Conservation (phyloP, 2,888 invertebrate genomes). For the Cryptus armator region DNA sequence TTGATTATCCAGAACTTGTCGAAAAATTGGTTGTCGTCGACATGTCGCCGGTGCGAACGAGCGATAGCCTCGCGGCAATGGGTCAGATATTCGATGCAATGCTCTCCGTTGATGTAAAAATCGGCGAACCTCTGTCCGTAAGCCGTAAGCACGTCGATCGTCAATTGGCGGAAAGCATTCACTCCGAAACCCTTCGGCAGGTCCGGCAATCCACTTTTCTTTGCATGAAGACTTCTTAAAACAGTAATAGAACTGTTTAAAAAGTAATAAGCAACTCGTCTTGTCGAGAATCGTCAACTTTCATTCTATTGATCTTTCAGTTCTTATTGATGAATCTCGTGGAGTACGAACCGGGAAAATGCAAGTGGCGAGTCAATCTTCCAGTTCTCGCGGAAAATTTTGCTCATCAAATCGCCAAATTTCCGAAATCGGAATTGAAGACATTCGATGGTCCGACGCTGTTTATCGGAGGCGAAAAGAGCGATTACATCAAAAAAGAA, state of each 20-base stretch:
- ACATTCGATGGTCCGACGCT: conserved; percentile 88
- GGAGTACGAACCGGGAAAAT: conserved; percentile 88
- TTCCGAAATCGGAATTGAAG: conserved; percentile 86
- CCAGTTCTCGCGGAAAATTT: conserved; percentile 90
- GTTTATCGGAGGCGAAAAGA: conserved; percentile 94
- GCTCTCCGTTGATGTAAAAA: conserved; percentile 87
- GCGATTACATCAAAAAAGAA: conserved; percentile 90
- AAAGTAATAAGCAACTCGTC: too few relatives aligned
- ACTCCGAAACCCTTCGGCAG: conserved; percentile 87
- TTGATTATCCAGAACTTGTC: conserved; percentile 89
- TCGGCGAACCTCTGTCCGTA: conserved; percentile 88
- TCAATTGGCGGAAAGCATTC: conserved; percentile 87
- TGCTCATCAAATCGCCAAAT: conserved; percentile 87
- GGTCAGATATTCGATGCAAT: conserved; percentile 89
- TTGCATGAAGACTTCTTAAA: background rate
- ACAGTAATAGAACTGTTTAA: background rate
- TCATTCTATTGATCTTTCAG: conserved; percentile 80
- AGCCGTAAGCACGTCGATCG: conserved; percentile 90
- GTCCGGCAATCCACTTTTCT: conserved; percentile 68
- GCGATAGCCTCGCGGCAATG: conserved; percentile 88
- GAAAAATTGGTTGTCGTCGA: conserved; percentile 90
- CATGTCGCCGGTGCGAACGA: conserved; percentile 89
- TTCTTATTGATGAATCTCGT: conserved; percentile 95
- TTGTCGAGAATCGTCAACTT: background rate
- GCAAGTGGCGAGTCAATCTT: conserved; percentile 93